These are phyloP conservation scores for Rhagophthalmus giganteus DNA, from an alignment of 2,888 invertebrate species.

Conservation along the genomic window DNA sequence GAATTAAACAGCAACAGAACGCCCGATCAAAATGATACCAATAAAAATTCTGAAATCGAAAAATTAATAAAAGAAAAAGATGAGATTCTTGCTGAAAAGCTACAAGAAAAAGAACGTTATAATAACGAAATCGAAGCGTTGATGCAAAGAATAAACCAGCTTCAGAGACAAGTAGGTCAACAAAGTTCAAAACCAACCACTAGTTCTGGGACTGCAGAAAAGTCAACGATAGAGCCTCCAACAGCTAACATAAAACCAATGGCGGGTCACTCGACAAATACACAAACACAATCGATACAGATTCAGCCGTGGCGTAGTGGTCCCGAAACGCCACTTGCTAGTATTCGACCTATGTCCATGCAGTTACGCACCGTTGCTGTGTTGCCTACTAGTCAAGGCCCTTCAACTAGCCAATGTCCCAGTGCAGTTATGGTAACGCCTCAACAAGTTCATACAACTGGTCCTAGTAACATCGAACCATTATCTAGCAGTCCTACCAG, in stretches of 20 bases:
- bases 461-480: constrained; percentile 56
- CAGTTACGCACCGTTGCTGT: constrained; percentile 68
- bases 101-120: constrained; percentile 71
- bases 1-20: constrained; percentile 53
- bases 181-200: constrained; percentile 71
- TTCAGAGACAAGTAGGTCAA: constrained; percentile 61
- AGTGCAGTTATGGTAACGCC: constrained; percentile 63
- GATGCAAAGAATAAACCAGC: constrained; percentile 61
- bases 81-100: constrained; percentile 59
- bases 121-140: constrained; percentile 70
- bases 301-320: constrained; percentile 69
- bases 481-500: constrained; percentile 72
- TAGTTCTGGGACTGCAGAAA: constrained; percentile 65
- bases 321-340: constrained; percentile 85
- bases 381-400: constrained; percentile 72
- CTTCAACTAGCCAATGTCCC: constrained; percentile 44
- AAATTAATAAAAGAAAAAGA: constrained; percentile 69
- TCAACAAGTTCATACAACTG: constrained; percentile 62
- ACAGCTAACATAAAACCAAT: constrained; percentile 95
- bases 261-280: constrained; percentile 64
- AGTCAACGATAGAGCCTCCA: constrained; percentile 63
- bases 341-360: constrained; percentile 87
- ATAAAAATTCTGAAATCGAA: constrained; percentile 60
- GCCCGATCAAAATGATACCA: constrained; percentile 5
- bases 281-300: constrained; percentile 59